These are phyloP conservation scores for Aricia artaxerxes DNA, from an alignment of 2,888 invertebrate species.

Conservation along the genomic window DNA sequence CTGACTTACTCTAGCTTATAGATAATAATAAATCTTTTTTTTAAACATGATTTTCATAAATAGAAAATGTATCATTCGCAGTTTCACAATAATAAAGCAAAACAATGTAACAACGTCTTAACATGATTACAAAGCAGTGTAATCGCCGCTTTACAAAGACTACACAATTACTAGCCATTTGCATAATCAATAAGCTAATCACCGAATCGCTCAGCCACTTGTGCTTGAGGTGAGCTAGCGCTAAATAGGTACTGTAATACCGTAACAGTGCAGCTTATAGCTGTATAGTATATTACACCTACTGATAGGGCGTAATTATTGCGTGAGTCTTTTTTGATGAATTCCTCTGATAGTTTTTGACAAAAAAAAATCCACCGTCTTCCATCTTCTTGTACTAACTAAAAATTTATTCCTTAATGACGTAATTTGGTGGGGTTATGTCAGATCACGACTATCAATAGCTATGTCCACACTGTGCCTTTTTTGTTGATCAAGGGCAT, in stretches of 20 bases:
- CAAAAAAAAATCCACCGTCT: too few relatives aligned
- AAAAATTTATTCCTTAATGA: background rate
- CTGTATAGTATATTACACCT: background rate
- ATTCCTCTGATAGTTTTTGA: too few relatives aligned
- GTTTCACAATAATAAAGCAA: background rate
- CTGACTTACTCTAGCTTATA: background rate
- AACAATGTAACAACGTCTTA: background rate
- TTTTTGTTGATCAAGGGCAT: too few relatives aligned
- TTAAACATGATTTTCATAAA: too few relatives aligned
- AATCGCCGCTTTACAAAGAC: background rate
- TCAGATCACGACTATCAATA: too few relatives aligned
- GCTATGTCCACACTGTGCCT: too few relatives aligned
- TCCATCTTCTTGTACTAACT: too few relatives aligned
- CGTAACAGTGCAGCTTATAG: background rate
- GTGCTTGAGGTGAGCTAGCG: background rate
- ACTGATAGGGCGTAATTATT: too few relatives aligned
- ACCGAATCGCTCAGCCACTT: background rate
- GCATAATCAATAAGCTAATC: conserved; percentile 23
- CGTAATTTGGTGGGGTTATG: background rate
- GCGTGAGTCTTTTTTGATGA: too few relatives aligned
- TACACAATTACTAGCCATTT: conserved; percentile 13
- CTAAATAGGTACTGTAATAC: background rate
- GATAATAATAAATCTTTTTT: too few relatives aligned
- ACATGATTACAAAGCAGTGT: background rate
- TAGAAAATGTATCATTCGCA: too few relatives aligned